Conservation (phyloP, 2,888 invertebrate species). For the Lordiphosa fenestrarum region DNA sequence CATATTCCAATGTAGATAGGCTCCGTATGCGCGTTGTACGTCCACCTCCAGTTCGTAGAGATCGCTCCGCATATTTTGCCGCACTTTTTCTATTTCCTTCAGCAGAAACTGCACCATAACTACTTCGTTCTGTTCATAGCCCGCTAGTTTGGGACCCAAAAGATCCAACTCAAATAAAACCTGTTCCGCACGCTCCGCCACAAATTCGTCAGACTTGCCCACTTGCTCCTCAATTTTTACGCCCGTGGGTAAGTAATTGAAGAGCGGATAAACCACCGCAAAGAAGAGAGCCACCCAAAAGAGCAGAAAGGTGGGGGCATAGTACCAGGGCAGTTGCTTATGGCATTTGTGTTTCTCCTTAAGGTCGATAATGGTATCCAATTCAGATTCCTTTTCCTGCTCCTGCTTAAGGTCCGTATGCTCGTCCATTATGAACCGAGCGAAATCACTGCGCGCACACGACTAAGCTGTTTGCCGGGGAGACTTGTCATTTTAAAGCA, state of each 20-base stretch:
- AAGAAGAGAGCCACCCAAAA: constrained; percentile 72
- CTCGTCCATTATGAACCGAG: constrained; percentile 13
- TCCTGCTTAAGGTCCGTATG: constrained; percentile 1
- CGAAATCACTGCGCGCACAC: constrained; percentile 13
- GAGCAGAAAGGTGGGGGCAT: constrained; percentile 58
- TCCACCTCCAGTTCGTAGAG: constrained; percentile 74
- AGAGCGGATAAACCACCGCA: constrained; percentile 61
- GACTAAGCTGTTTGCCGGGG: constrained; percentile 27
- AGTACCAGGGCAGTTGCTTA: constrained; percentile 58
- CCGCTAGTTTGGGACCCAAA: constrained; percentile 86
- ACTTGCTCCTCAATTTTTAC: constrained; percentile 55
- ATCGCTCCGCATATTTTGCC: constrained; percentile 57
- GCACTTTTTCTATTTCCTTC: constrained; percentile 61
- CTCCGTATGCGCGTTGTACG: constrained; percentile 73
- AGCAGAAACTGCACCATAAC: constrained; percentile 82
- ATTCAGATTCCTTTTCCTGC: constrained; percentile 7
- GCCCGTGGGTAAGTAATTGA: constrained; percentile 62
- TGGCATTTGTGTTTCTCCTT: constrained; percentile 6
- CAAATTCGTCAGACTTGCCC: constrained; percentile 81
- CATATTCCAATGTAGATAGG: constrained; percentile 62
- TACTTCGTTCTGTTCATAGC: constrained; percentile 87
- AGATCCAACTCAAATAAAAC: constrained; percentile 84
- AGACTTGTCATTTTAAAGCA: constrained; percentile 37
- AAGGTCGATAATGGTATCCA: constrained; percentile 15
- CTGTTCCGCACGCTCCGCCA: constrained; percentile 85